Percentiles rank a stretch among this genome's conserved stretches.
These are phyloP conservation scores for Belgica antarctica DNA, from an alignment of 2,888 invertebrate species.

Conservation along the genomic window DNA sequence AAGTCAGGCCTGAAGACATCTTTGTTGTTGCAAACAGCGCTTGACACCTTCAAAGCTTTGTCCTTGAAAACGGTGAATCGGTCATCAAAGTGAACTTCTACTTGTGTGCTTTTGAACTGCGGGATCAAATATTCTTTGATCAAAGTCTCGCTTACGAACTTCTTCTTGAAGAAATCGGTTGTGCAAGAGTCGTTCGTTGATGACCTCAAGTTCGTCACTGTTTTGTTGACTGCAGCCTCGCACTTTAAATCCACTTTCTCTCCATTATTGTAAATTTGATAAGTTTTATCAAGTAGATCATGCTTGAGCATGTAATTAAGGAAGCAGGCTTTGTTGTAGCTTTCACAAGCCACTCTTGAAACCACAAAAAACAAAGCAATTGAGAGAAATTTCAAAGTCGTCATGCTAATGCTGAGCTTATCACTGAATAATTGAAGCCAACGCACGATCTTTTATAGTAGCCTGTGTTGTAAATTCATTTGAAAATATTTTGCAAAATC, in stretches of 20 bases:
- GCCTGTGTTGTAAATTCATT: background rate
- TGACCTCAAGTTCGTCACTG: background rate
- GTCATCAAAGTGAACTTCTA: slow-evolving; percentile 20
- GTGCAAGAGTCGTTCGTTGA: slow-evolving; percentile 2
- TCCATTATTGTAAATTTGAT: background rate
- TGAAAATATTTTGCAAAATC: background rate
- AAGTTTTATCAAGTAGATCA: slow-evolving; percentile 14
- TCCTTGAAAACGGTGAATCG: background rate
- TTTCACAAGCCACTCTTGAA: background rate
- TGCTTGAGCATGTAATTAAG: background rate
- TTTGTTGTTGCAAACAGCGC: slow-evolving; percentile 15
- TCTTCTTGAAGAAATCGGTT: background rate
- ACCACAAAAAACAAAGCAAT: background rate
- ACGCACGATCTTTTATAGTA: slow-evolving; percentile 23
- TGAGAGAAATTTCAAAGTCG: background rate
- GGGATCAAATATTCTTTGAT: slow-evolving; percentile 25
- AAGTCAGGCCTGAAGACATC: slow-evolving; percentile 16
- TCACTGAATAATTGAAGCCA: background rate
- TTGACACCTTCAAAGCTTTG: background rate
- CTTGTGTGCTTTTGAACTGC: background rate
- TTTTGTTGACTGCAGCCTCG: background rate
- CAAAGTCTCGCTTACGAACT: slow-evolving; percentile 9
- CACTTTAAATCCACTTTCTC: background rate
- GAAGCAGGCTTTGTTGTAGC: slow-evolving; percentile 7
- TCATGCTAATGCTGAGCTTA: background rate